phyloP scores from a whole-genome alignment of 2,113 vertebrate genomes.

The Sitta europaea region DNA sequence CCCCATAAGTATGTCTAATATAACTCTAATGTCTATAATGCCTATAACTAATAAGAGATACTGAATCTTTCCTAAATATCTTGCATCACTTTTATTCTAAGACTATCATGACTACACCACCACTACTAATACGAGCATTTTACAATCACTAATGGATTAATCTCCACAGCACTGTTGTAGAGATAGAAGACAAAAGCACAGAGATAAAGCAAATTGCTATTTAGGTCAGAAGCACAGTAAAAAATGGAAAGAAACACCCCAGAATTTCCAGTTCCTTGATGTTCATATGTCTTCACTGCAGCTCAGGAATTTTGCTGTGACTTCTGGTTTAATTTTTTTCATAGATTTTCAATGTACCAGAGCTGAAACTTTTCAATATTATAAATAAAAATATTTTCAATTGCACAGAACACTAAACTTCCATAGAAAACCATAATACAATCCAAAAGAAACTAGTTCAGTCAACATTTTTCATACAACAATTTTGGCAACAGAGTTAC shows the following conservation, averaged over 20 bases:
- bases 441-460: background rate
- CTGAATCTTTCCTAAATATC: constrained; percentile 2
- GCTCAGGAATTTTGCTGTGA: background rate
- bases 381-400: background rate
- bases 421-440: background rate
- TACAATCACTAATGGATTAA: constrained; percentile 37
- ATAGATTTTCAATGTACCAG: background rate
- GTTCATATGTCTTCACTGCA: background rate
- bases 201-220: background rate
- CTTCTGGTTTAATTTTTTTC: background rate
- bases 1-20: background rate
- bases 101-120: background rate
- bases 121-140: constrained; percentile 19
- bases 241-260: background rate
- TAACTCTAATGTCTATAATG: background rate
- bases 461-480: background rate
- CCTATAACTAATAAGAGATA: background rate
- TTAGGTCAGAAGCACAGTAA: background rate
- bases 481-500: background rate
- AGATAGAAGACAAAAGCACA: constrained; percentile 29
- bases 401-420: background rate
- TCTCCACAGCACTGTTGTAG: constrained; percentile 6
- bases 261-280: background rate
- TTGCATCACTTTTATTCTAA: constrained; percentile 28
- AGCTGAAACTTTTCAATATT: background rate